Evolutionary conservation across 2,888 invertebrate genomes (phyloP), one percentile per base, ranked within the genome.

Genomic region (Drosophila paucipuncta): DNA sequence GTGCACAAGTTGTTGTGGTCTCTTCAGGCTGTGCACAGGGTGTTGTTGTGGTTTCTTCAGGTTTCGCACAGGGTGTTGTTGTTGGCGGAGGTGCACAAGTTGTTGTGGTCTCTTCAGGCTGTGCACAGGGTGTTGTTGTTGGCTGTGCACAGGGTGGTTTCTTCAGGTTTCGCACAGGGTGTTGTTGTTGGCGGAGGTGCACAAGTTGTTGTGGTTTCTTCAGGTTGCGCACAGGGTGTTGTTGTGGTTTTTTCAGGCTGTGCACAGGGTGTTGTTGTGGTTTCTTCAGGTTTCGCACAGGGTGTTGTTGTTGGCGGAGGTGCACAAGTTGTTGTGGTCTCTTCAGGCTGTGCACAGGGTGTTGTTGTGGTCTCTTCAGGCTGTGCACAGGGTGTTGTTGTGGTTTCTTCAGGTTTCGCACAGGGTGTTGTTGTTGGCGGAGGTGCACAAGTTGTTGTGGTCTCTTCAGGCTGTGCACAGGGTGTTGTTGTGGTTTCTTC

Each of bases 1-100:
- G 37, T 3, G 65, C 52, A 13, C 60, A 55, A 2, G 73, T 28
- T 7, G 64, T 47, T 10, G 60, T 59, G 5, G 31, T 53, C n/a
- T 33, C 22, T 9, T 47, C 31, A 37, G 43, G 59, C 0, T 77
- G 25, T 0, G 11, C 10, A 57, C 9, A 13, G 35, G 30, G 16
- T 25, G 50, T 13, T 30, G 9, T 50, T 5, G 47, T 60, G 4
- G 25, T 10, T n/a, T n/a, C n/a, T 6, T n/a, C 10, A 41, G 35
- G 35, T 22, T 22, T 22, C 10, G 33, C 28, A 18, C 52, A 54
- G 1, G 69, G 18, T 50, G 63, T 43, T 30, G 54, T 52, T 11
- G 30, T 37, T 4, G 5, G 0, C 0, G 3, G 39, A 3, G 39
- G 39, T 9, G 39, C 39, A 39, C 9, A 18, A 18, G 39, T 37